Evolutionary conservation across 2,113 vertebrate genomes (phyloP).

Genomic region (Dryoscopus gambensis): DNA sequence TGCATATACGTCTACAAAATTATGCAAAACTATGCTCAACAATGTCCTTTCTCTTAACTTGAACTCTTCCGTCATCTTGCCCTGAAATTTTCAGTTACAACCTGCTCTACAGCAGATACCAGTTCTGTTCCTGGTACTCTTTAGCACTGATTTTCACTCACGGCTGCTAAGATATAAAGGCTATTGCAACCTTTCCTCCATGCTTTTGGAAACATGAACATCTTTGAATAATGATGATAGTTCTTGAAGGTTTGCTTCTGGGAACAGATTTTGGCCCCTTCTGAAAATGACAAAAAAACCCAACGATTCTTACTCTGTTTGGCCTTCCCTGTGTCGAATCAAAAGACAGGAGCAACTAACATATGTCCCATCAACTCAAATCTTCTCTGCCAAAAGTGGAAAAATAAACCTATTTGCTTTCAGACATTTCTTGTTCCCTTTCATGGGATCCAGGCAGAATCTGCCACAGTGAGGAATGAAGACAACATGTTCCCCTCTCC

Average conservation of each 20-base stretch:
- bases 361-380: background rate
- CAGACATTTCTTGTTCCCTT: background rate
- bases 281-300: background rate
- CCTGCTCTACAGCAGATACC: background rate
- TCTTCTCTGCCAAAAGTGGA: background rate
- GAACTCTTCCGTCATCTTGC: background rate
- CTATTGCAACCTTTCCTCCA: background rate
- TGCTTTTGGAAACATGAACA: background rate
- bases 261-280: background rate
- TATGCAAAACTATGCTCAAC: background rate
- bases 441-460: background rate
- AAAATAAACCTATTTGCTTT: background rate
- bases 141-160: background rate
- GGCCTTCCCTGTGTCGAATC: background rate
- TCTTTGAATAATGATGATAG: background rate
- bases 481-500: constrained; percentile 17
- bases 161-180: background rate
- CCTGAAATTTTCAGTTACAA: background rate
- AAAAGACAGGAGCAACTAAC: background rate
- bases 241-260: background rate
- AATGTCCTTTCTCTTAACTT: background rate
- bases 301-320: background rate
- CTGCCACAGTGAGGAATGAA: constrained; percentile 27
- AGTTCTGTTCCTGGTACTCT: background rate
- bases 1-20: background rate